phyloP scores from a whole-genome alignment of 2,888 invertebrate genomes.

The Drosophila tripunctata region DNA sequence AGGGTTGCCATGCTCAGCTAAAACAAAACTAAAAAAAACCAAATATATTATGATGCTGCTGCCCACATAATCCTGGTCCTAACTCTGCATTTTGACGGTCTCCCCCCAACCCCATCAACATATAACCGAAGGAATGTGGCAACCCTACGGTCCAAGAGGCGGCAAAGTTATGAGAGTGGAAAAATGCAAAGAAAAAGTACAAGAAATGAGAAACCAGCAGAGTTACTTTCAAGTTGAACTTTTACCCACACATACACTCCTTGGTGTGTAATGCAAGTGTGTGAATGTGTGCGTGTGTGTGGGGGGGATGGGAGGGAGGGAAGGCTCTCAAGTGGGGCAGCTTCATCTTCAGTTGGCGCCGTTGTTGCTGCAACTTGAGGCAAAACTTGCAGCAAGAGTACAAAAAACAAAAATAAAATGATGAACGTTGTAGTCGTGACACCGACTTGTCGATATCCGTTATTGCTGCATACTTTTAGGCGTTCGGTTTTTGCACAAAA shows the following conservation, averaged over 20 bases:
- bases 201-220: constrained; percentile 41
- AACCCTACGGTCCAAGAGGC: constrained; percentile 24
- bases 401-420: not conserved
- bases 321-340: constrained; percentile 67
- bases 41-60: not conserved
- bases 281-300: constrained; percentile 30
- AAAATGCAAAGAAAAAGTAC: constrained; percentile 10
- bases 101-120: too few species aligned
- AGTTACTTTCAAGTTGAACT: constrained; percentile 70
- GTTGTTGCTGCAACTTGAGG: constrained; percentile 63
- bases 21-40: not conserved
- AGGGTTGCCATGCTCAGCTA: not conserved
- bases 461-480: not conserved
- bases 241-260: constrained; percentile 10
- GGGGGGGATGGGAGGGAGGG: constrained; percentile 31
- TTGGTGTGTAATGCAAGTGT: constrained; percentile 14
- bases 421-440: not conserved
- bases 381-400: constrained; percentile 41
- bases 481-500: not conserved
- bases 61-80: constrained; percentile 26
- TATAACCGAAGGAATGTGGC: constrained; percentile 35
- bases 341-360: constrained; percentile 65
- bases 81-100: constrained; percentile 15
- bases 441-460: not conserved
- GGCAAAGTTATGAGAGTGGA: constrained; percentile 53